Base-by-base conservation (phyloP, 2,113 vertebrate species). In the Pristiophorus japonicus region DNA sequence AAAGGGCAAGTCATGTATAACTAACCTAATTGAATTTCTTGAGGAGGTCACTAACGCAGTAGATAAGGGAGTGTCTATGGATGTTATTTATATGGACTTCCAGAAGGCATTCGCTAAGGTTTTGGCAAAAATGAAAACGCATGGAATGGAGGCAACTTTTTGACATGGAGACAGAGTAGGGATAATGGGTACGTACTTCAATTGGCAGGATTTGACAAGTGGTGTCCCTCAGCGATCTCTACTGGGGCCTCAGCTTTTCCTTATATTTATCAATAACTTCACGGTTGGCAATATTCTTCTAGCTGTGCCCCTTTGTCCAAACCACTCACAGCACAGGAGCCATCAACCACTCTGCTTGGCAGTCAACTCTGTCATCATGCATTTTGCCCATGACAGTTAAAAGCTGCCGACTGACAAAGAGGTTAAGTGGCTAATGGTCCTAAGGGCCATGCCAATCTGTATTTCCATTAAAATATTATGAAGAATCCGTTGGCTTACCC, bases 401-500 rank as follows among this genome's bases (percentile, higher is more conserved):
- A 63, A 63, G 34, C 34, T 38, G 38, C n/a, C 18, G 20, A 6
- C 42, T 20, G n/a, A 63, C 6, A n/a, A 38, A n/a, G 59, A 62
- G 20, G 34, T 0, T 34, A 63, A 91, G 34, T 91, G 88, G 12
- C 16, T 34, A 90, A 3, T 62, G 27, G 47, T 62, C 51, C 51
- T 2, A 45, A 30, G 14, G 45, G 42, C 45, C 45, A 51, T 14
- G 27, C 8, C 51, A 7, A n/a, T 73, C 12, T 75, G 66, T 42
- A 75, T 30, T 27, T 47, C 45, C 10, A 24, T 34, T 2, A 27
- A 59, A 4, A n/a, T 62, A 51, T 51, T 22, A 66, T 4, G 65
- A 45, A 47, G 24, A 0, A 30, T 73, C n/a, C 20, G 95, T 96
- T 1, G 51, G 51, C 97, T 97, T 97, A 98, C 98, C 97, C 96